These are phyloP conservation scores for Hylaeus anthracinus DNA, from an alignment of 1,140 invertebrate species.

Conservation along the genomic window DNA sequence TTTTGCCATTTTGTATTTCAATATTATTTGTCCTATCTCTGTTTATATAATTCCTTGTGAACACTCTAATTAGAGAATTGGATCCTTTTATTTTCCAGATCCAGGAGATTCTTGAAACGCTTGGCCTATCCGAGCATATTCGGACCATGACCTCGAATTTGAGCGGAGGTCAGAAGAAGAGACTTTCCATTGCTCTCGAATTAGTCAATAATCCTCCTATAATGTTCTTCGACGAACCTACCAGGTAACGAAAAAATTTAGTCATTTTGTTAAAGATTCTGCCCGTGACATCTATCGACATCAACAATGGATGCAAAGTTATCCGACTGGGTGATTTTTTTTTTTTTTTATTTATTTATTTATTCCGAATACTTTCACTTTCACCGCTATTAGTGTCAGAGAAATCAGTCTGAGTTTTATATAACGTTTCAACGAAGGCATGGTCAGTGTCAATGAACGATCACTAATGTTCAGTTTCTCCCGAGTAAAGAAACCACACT, in stretches of 20 bases:
- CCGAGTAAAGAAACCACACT: too few species aligned
- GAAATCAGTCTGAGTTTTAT: constrained; percentile 34
- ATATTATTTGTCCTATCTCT: too few species aligned
- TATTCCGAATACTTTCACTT: constrained; percentile 36
- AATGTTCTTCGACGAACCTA: constrained; percentile 99
- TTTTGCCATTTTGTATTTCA: too few species aligned
- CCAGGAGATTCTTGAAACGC: constrained; percentile 93
- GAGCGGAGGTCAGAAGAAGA: constrained; percentile 97
- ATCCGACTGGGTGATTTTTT: too few species aligned
- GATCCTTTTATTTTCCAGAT: constrained; percentile 83
- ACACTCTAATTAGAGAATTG: neutral
- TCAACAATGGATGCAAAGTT: neutral
- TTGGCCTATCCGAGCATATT: constrained; percentile 92
- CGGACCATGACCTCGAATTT: constrained; percentile 94
- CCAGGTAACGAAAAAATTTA: constrained; percentile 82
- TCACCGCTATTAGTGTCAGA: constrained; percentile 20
- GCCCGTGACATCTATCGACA: neutral
- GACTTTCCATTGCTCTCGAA: constrained; percentile 97
- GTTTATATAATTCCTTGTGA: too few species aligned
- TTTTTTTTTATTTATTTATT: neutral
- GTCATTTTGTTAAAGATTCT: too few species aligned
- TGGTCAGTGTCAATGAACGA: constrained; percentile 22
- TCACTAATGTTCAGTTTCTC: neutral
- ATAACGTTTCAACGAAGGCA: constrained; percentile 23
- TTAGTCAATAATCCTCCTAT: constrained; percentile 97